Evolutionary conservation across 2,888 invertebrate genomes (phyloP).

Genomic region (Dioctria linearis): DNA sequence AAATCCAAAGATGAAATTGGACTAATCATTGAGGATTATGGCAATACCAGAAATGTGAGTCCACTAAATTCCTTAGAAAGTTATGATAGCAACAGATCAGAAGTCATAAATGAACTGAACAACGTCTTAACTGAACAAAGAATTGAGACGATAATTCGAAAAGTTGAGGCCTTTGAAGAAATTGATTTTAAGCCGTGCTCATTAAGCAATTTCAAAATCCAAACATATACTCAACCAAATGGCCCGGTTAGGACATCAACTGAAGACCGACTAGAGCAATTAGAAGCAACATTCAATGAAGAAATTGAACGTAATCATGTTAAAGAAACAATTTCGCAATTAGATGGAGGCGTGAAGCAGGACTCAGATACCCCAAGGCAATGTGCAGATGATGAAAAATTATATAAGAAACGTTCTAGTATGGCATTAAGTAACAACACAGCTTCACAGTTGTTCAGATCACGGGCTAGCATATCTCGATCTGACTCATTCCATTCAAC

Average conservation of each 20-base stretch:
- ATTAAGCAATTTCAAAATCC: constrained; percentile 67
- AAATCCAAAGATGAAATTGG: background rate
- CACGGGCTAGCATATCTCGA: constrained; percentile 60
- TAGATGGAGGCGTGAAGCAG: background rate
- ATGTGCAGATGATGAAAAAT: constrained; percentile 61
- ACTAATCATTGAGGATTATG: background rate
- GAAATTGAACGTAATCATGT: background rate
- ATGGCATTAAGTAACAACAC: constrained; percentile 57
- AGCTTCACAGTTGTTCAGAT: constrained; percentile 32
- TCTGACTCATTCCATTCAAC: constrained; percentile 69
- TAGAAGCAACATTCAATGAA: background rate
- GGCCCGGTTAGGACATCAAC: constrained; percentile 39
- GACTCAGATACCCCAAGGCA: constrained; percentile 23
- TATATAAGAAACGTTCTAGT: constrained; percentile 63
- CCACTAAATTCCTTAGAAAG: constrained; percentile 28
- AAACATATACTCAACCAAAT: constrained; percentile 55
- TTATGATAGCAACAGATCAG: constrained; percentile 56
- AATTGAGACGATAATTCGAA: constrained; percentile 64
- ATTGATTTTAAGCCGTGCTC: constrained; percentile 67
- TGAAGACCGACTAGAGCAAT: constrained; percentile 19
- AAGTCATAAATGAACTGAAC: constrained; percentile 66
- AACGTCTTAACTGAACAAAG: constrained; percentile 65
- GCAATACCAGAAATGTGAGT: background rate
- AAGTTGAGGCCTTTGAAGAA: constrained; percentile 60
- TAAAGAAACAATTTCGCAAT: no score